Base-by-base conservation (phyloP, 2,797 vertebrate genomes). In the Bryconaethiops microstoma region DNA sequence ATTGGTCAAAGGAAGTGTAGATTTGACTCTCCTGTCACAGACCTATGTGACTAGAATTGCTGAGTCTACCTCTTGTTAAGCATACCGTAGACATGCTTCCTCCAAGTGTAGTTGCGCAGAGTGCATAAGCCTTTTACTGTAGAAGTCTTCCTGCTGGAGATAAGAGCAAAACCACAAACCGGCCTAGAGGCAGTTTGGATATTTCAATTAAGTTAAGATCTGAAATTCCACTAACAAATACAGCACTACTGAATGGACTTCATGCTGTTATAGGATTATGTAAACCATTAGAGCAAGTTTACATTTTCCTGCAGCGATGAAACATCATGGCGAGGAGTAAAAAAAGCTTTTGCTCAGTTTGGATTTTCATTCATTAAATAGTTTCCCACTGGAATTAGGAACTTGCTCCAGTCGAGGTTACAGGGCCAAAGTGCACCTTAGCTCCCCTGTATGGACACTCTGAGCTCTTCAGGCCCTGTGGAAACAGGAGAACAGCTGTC, bases 401-500 rank as follows among this genome's bases (percentile, higher is more conserved):
- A 42, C 78, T 25, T 21, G 65, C 57, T 72, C 23, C 67, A 29
- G 74, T 57, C 25, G 48, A 71, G 69, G 74, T 78, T 83, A 62
- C 52, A 72, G 77, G 54, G 76, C 78, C 78, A 80, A 42, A 13
- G 55, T 81, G 80, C 82, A 80, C 82, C 82, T 76, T 17, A 50
- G 14, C 52, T 55, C 67, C 13, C 48, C 1, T 35, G 23, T 72
- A 21, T 59, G 19, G 59, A 45, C 67, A 5, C 52, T 55, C 48
- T 29, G 19, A 35, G 54, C 68, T 77, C 79, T 78, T 63, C 69
- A 6, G 13, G 50, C 14, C n/a, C 29, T 45, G 50, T 50, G 10
- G 23, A 29, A 45, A 68, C 12, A 77, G 82, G 68, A 76, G 83
- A 89, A 83, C 83, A 88, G 85, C 79, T 80, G 89, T 84, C 90